Base-by-base conservation (phyloP, 1,140 invertebrate species). In the Leptinotarsa undecemlineata region DNA sequence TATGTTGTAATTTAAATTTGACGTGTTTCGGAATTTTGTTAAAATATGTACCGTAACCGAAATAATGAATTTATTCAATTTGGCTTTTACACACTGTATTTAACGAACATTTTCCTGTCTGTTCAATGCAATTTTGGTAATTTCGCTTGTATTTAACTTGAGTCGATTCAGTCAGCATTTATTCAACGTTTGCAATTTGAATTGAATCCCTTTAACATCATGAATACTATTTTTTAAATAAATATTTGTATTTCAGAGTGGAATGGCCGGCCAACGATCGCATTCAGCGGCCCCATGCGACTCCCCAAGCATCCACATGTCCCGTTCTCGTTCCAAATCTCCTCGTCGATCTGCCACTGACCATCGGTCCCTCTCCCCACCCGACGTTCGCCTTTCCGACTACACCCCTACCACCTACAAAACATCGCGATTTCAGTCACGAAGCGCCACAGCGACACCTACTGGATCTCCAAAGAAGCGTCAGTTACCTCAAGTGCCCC, bases 381-480 rank as follows among this genome's bases (percentile, higher is more conserved):
- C 93, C 67, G 91, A 92, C 80, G 89, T 90, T 23, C 76, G 83
- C 21, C 75, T 84, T 72, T 77, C 79, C 75, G 84, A 85, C 48
- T 86, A 86, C 71, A 47, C 71, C 11, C 81, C 83, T 8, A 75
- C 73, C 17, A 73, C 79, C 20, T 77, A 78, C 20, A 71, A 77
- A 48, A 69, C 70, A 21, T 87, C 87, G 71, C 89, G 92, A 77
- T 93, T 93, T 81, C 90, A 92, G 82, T 95, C 94, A 42, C 90
- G 94, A 57, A 96, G 95, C 62, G 94, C 94, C 51, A 96, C 94
- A 48, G 94, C 94, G 47, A 97, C 96, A n/a, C 96, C 96, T 64
- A 95, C 95, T 42, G 95, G 95, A 60, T 97, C 96, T 48, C 96
- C 96, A 33, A 97, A 98, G 87, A 98, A 98, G 87, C 89, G 97